Percentiles rank a stretch among this genome's conserved stretches.
Conservation (phyloP, 2,797 vertebrate species). For the Cirrhinus mrigala region DNA sequence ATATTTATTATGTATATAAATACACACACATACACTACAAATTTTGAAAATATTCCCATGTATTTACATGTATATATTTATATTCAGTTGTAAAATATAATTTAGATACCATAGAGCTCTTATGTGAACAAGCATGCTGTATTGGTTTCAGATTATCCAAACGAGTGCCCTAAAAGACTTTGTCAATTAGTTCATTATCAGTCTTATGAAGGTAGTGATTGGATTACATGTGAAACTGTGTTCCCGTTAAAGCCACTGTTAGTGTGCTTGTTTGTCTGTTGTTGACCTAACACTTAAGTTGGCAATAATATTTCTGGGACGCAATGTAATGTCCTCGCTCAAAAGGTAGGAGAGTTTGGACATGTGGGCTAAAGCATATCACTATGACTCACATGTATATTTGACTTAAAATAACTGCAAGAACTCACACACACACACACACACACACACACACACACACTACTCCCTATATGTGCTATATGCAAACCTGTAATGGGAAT, state of each 20-base stretch:
- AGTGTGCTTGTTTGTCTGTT: slow-evolving; percentile 45
- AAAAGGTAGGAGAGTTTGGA: neutral
- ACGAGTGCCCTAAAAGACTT: slow-evolving; percentile 10
- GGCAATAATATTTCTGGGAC: neutral
- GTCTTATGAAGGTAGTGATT: slow-evolving; percentile 33
- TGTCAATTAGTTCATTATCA: slow-evolving; percentile 39
- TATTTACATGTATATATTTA: too few species aligned
- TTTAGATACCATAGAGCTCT: neutral
- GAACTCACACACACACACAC: neutral
- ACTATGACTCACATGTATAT: neutral
- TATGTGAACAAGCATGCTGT: slow-evolving; percentile 19
- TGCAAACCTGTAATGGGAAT: neutral
- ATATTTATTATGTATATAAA: too few species aligned
- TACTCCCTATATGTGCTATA: neutral
- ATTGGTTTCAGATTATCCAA: slow-evolving; percentile 32
- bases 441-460: neutral
- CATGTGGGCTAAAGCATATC: neutral
- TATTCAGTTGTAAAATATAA: neutral
- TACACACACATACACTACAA: too few species aligned
- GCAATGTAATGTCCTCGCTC: neutral
- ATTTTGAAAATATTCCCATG: too few species aligned
- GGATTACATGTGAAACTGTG: slow-evolving; percentile 48
- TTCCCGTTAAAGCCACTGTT: slow-evolving; percentile 43
- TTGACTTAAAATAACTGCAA: neutral
- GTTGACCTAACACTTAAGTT: slow-evolving; percentile 24